These are phyloP conservation scores for Fabriciana adippe DNA, from an alignment of 2,888 invertebrate species.

Conservation along the genomic window DNA sequence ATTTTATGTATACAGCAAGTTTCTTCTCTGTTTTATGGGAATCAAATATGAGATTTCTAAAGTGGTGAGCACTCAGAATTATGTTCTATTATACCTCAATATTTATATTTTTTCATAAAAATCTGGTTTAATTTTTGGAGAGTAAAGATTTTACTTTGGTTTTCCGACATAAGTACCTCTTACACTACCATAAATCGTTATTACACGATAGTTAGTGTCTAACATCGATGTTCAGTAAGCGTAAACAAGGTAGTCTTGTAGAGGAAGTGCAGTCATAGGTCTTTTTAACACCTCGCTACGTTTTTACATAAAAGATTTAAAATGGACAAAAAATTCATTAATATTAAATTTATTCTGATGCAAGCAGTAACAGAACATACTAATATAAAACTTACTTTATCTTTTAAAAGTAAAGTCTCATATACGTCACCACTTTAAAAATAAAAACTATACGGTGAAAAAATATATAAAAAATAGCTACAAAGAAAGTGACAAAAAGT, in stretches of 20 bases:
- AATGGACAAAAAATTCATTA: constrained; percentile 9
- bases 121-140: background rate
- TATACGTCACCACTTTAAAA: too few relatives aligned
- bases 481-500: background rate
- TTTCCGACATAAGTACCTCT: constrained; percentile 7
- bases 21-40: too few relatives aligned
- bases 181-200: constrained; percentile 16
- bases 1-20: too few relatives aligned
- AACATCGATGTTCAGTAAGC: constrained; percentile 32
- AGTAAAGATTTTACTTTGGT: constrained; percentile 8
- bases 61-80: too few relatives aligned
- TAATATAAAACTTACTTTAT: too few relatives aligned
- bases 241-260: constrained; percentile 14
- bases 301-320: constrained; percentile 1
- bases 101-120: background rate
- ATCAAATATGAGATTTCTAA: too few relatives aligned
- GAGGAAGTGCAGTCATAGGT: constrained; percentile 18
- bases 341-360: constrained; percentile 14
- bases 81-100: too few relatives aligned
- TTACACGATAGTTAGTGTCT: constrained; percentile 19
- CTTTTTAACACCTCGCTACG: constrained; percentile 15
- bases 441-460: background rate
- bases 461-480: background rate
- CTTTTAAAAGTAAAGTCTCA: too few relatives aligned
- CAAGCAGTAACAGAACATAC: background rate